These are phyloP conservation scores for Pachyseris speciosa DNA, from an alignment of 64 coral and sea anemone species.

Conservation along the genomic window DNA sequence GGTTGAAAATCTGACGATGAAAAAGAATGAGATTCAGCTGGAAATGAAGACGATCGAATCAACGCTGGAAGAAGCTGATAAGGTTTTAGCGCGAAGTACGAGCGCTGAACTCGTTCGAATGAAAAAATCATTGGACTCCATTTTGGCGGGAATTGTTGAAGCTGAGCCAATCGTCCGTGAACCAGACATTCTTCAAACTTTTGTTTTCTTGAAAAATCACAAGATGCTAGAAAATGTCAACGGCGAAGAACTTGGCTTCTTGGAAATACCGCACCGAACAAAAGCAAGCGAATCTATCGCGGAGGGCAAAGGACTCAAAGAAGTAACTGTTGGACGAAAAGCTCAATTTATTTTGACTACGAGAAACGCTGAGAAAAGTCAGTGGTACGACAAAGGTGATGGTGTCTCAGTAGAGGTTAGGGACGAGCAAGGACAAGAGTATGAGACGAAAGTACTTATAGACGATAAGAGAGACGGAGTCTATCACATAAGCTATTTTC, in stretches of 20 bases:
- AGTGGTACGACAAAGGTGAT: not conserved
- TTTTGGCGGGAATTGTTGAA: not conserved
- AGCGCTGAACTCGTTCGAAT: not conserved
- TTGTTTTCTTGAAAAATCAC: not conserved
- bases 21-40: not conserved
- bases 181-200: not conserved
- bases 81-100: not conserved
- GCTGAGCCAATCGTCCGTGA: too few relatives aligned
- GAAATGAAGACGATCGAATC: not conserved
- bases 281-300: not conserved
- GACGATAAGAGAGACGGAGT: not conserved
- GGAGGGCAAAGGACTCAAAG: not conserved
- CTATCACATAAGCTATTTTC: constrained; percentile 28
- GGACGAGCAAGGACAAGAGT: not conserved
- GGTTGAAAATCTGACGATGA: too few relatives aligned
- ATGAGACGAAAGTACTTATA: not conserved
- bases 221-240: too few relatives aligned
- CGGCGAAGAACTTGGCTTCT: too few relatives aligned
- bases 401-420: constrained; percentile 2
- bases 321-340: constrained; percentile 21
- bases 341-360: constrained; percentile 2
- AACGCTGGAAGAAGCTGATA: not conserved
- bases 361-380: not conserved
- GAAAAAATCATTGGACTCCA: not conserved
- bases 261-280: not conserved